Percentiles rank a stretch among this genome's conserved stretches.
Conservation (phyloP, 2,113 vertebrate genomes). For the Hippolais icterina region DNA sequence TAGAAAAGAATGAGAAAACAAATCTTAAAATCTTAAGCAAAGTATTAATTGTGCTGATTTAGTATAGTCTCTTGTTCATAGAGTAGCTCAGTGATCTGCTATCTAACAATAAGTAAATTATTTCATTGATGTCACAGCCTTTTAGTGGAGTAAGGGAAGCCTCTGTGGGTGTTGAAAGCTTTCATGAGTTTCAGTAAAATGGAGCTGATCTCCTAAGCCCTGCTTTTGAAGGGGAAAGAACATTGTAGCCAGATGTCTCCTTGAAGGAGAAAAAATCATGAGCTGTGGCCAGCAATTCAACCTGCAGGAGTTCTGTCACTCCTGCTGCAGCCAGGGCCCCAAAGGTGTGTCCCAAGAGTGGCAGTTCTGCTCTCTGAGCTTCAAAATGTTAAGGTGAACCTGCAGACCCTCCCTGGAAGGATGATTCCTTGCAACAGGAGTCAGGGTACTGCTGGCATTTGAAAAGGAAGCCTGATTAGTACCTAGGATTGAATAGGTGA, state of each 20-base stretch:
- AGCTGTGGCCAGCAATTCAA: not conserved
- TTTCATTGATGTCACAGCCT: not conserved
- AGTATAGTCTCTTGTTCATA: not conserved
- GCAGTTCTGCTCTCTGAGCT: not conserved
- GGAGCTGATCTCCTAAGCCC: not conserved
- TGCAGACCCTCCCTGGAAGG: not conserved
- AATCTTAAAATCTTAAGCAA: not conserved
- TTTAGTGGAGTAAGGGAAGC: not conserved
- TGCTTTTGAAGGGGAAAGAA: not conserved
- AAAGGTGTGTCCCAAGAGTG: not conserved
- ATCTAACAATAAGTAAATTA: not conserved
- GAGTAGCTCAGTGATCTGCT: not conserved
- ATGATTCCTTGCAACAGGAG: not conserved
- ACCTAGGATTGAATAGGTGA: not conserved
- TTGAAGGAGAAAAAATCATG: not conserved
- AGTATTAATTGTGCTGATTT: not conserved
- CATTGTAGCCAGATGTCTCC: not conserved
- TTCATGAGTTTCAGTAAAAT: not conserved
- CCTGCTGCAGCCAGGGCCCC: not conserved
- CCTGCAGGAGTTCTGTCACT: not conserved
- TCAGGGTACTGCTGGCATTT: not conserved
- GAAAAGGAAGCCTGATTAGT: not conserved
- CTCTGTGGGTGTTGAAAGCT: not conserved
- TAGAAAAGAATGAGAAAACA: not conserved
- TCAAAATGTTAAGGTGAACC: not conserved